These are phyloP conservation scores for Danionella dracula DNA, from an alignment of 2,797 vertebrate genomes.

Conservation along the genomic window DNA sequence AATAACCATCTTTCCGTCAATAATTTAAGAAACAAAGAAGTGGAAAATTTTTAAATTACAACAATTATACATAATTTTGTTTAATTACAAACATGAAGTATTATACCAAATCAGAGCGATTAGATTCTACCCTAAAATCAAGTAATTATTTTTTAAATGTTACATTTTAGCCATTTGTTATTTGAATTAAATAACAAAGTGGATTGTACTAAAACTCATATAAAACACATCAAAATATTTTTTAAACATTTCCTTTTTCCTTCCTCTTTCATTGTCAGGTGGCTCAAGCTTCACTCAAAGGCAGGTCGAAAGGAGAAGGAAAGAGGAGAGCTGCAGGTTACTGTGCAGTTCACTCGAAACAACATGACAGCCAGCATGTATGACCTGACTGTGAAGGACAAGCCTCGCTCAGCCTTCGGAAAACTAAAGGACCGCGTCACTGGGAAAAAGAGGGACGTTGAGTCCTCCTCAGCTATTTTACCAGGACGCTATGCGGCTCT, in stretches of 20 bases:
- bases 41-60: too few species aligned
- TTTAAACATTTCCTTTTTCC: background rate
- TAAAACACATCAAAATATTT: too few species aligned
- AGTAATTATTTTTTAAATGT: too few species aligned
- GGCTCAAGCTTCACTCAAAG: conserved; percentile 92
- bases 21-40: too few species aligned
- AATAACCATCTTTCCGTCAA: too few species aligned
- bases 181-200: too few species aligned
- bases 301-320: conserved; percentile 89
- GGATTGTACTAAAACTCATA: too few species aligned
- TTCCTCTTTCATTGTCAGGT: conserved; percentile 69
- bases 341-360: conserved; percentile 88
- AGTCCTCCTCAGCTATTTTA: conserved; percentile 92
- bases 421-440: conserved; percentile 94
- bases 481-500: conserved; percentile 80
- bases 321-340: conserved; percentile 85
- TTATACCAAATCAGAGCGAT: too few species aligned
- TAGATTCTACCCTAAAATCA: too few species aligned
- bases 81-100: too few species aligned
- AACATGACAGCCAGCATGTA: conserved; percentile 97
- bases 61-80: too few species aligned
- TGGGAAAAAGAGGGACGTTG: conserved; percentile 83
- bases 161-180: too few species aligned
- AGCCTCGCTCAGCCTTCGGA: conserved; percentile 85
- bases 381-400: conserved; percentile 91